phyloP scores from a whole-genome alignment of 2,797 vertebrate genomes.

The Natrix natrix region DNA sequence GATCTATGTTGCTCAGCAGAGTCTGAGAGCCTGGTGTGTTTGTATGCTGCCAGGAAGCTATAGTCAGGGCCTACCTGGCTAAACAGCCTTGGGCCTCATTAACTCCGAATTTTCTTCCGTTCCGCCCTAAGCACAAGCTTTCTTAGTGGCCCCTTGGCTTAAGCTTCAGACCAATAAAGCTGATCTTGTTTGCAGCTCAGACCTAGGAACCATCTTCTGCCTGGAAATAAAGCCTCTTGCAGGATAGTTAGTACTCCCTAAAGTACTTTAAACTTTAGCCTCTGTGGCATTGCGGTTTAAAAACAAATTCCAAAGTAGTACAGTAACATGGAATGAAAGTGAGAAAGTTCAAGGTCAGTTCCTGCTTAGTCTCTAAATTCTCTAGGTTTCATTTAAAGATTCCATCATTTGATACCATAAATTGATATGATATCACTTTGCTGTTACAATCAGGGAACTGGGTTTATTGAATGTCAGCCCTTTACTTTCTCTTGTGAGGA shows the following conservation, averaged over 20 bases:
- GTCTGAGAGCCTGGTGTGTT: not conserved
- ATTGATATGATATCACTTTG: not conserved
- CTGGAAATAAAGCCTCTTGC: not conserved
- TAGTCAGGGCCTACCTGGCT: not conserved
- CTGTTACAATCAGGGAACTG: not conserved
- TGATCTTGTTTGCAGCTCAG: not conserved
- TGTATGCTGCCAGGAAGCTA: not conserved
- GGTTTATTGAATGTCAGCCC: not conserved
- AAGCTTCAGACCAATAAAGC: slow-evolving; percentile 20
- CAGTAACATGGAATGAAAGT: not conserved
- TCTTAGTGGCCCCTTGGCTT: slow-evolving; percentile 23
- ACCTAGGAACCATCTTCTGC: not conserved
- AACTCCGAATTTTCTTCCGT: slow-evolving; percentile 21
- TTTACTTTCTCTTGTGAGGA: not conserved
- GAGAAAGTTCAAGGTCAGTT: not conserved
- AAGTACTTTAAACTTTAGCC: not conserved
- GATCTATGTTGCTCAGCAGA: slow-evolving; percentile 4
- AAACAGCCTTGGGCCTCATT: slow-evolving; percentile 28
- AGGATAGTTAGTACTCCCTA: not conserved
- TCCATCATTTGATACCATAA: not conserved
- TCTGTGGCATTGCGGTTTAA: not conserved
- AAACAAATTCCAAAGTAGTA: not conserved
- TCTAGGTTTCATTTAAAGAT: not conserved
- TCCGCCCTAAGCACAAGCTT: slow-evolving; percentile 6
- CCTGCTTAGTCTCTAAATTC: not conserved